phyloP scores from a whole-genome alignment of 1,140 invertebrate species.

The Tetranychus urticae region DNA sequence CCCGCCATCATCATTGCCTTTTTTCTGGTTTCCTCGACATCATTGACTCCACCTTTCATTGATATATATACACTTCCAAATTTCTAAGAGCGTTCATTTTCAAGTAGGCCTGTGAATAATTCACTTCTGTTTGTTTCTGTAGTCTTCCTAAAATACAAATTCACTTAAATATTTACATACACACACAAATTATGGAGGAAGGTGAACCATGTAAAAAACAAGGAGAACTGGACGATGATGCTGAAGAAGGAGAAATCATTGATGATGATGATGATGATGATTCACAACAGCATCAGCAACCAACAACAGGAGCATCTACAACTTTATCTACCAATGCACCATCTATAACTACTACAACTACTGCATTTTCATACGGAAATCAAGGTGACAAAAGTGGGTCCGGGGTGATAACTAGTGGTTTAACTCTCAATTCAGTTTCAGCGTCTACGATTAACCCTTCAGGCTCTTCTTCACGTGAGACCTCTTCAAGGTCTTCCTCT shows the following conservation, averaged over 20 bases:
- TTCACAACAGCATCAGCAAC: neutral
- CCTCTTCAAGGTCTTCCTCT: no score
- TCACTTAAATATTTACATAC: neutral
- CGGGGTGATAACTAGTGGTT: neutral
- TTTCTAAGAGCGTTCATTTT: no score
- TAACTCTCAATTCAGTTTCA: neutral
- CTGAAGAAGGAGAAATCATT: neutral
- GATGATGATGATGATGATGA: neutral
- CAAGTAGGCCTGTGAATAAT: neutral
- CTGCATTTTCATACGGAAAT: neutral
- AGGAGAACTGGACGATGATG: neutral
- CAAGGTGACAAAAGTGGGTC: neutral
- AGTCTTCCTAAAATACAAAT: neutral
- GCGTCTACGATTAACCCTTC: neutral
- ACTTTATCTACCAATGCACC: neutral
- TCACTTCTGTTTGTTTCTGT: no score
- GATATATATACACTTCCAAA: no score
- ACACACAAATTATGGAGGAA: neutral
- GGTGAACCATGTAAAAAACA: neutral
- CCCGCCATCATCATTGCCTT: no score
- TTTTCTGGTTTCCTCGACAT: no score
- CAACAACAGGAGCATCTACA: neutral
- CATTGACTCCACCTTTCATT: no score
- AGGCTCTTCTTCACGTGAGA: no score
- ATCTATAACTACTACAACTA: neutral